A percentile compares a stretch with the other conserved stretches of the same genome.
These are phyloP conservation scores for Bombycilla garrulus DNA, from an alignment of 2,113 vertebrate species.

Conservation along the genomic window DNA sequence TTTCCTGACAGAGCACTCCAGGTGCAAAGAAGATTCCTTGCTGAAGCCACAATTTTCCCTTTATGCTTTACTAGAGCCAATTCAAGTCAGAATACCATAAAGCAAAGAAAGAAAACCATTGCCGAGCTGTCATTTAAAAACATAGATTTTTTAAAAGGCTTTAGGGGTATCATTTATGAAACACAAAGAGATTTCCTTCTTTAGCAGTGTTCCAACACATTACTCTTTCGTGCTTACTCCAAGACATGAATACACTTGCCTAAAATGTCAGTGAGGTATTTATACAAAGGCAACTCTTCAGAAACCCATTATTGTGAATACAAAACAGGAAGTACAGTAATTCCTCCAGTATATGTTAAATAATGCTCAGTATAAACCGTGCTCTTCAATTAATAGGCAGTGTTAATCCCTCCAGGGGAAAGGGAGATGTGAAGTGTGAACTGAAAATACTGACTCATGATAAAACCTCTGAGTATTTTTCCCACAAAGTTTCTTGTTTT, in stretches of 20 bases:
- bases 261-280: constrained; percentile 84
- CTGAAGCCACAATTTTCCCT: not conserved
- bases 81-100: not conserved
- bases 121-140: constrained; percentile 61
- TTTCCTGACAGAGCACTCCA: not conserved
- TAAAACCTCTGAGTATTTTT: constrained; percentile 4
- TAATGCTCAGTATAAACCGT: constrained; percentile 67
- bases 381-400: constrained; percentile 48
- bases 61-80: not conserved
- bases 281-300: constrained; percentile 86
- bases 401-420: constrained; percentile 51
- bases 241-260: constrained; percentile 89
- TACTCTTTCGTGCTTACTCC: constrained; percentile 80
- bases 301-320: constrained; percentile 73
- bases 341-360: constrained; percentile 63
- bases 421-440: not conserved
- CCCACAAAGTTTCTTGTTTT: not conserved
- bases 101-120: constrained; percentile 56
- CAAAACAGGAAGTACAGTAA: constrained; percentile 77
- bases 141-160: constrained; percentile 64
- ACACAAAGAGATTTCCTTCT: constrained; percentile 88
- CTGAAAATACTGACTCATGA: constrained; percentile 42
- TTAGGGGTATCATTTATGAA: constrained; percentile 71
- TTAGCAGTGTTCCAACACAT: constrained; percentile 85
- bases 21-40: not conserved